Base-by-base conservation (phyloP, 2,888 invertebrate species). In the Allophyes oxyacanthae region DNA sequence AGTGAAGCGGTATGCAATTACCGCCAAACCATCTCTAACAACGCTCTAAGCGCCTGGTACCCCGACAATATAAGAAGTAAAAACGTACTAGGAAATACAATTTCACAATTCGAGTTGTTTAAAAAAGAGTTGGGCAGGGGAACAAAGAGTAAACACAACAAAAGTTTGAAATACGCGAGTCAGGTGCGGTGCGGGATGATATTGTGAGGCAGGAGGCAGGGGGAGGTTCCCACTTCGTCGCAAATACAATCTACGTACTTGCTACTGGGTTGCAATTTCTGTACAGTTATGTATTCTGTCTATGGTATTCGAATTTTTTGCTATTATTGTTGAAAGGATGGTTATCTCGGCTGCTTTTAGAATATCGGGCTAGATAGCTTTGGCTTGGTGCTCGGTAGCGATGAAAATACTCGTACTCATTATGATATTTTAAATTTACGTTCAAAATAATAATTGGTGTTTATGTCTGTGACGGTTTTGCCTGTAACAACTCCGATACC, bases 61-160 rank as follows among this genome's bases (percentile, higher is more conserved):
- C 15, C 11, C 6, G n/a, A 37, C 13, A 42, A 9, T 9, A 26
- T 28, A 28, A 8, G 28, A 50, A 44, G 41, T 30, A 59, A 32
- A 40, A 44, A 50, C 28, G 3, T 34, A 44, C 30, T 8, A 20
- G 45, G 40, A 45, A 60, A 56, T 53, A 13, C 46, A 67, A 60
- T 57, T 51, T 10, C 33, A 1, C 10, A 37, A 45, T 53, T 43
- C 11, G 54, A 53, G 38, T 64, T 52, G 61, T 56, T 57, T 61
- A 56, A 64, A 77, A 62, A 66, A 62, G 53, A 50, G 59, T 60
- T 55, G 46, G 34, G 36, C 33, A 28, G 49, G 51, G 61, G 50
- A 62, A 70, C 77, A 64, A 66, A 66, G 66, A 77, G 72, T 66
- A 58, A 75, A 74, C 53, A 64, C 38, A 64, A 73, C 63, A 70